These are phyloP conservation scores for Zoanthus gigantus DNA, from an alignment of 92 coral and sea anemone species.

Conservation along the genomic window DNA sequence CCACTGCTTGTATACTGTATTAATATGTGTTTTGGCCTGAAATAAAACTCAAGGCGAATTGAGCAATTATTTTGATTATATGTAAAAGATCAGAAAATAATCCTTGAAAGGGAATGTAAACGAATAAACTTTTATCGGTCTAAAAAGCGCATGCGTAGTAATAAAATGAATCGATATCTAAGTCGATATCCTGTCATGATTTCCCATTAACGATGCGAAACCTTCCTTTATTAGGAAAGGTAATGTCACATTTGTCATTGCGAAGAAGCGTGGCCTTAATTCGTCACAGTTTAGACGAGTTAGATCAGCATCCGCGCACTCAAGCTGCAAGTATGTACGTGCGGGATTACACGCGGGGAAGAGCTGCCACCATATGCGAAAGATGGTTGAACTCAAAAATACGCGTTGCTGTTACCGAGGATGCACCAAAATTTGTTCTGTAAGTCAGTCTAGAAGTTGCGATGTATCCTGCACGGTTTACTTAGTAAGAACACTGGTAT, in stretches of 20 bases:
- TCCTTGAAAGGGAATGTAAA: no score
- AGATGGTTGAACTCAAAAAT: slow-evolving; percentile 30
- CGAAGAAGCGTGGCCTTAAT: slow-evolving; percentile 26
- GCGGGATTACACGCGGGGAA: slow-evolving; percentile 34
- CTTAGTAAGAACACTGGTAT: not conserved
- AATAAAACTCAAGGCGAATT: no score
- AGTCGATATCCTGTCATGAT: not conserved
- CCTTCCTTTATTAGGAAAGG: not conserved
- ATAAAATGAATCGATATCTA: no score
- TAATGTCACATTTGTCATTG: slow-evolving; percentile 24
- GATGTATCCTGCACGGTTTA: not conserved
- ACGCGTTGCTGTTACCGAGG: slow-evolving; percentile 27
- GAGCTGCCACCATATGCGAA: slow-evolving; percentile 1
- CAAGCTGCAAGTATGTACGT: slow-evolving; percentile 34
- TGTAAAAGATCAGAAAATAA: no score
- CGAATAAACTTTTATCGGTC: no score
- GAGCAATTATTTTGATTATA: no score
- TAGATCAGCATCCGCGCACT: slow-evolving; percentile 39
- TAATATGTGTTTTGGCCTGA: no score
- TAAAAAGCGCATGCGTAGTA: no score
- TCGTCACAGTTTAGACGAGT: slow-evolving; percentile 21
- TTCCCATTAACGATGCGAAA: not conserved
- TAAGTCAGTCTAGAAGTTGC: not conserved
- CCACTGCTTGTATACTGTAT: no score
- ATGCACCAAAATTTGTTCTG: slow-evolving; percentile 35